Evolutionary conservation across 1,140 invertebrate species (phyloP).

Genomic region (Apis dorsata): DNA sequence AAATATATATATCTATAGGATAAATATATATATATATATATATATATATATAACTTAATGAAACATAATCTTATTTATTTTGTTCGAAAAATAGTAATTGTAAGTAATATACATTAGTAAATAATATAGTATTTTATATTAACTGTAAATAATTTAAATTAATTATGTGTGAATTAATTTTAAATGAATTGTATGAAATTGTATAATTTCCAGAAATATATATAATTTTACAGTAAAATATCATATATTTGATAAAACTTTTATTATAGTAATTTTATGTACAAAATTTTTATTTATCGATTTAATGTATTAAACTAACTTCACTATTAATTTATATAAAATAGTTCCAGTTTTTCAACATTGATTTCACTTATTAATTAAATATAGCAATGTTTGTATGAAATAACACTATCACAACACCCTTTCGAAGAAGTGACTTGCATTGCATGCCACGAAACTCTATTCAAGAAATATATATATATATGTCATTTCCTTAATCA

Average conservation of each 20-base stretch:
- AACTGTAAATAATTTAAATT: no score
- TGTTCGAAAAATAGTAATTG: background rate
- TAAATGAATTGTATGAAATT: background rate
- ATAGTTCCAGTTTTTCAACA: conserved; percentile 31
- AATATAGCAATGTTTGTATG: conserved; percentile 16
- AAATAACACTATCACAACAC: conserved; percentile 27
- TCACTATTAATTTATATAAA: conserved; percentile 24
- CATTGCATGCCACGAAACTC: conserved; percentile 54
- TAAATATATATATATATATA: background rate
- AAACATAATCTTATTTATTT: background rate
- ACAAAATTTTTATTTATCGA: background rate
- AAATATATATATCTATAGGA: no score
- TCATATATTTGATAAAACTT: background rate
- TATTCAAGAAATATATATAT: conserved; percentile 6
- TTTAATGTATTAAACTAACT: conserved; percentile 7
- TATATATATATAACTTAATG: no score
- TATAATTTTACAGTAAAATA: background rate
- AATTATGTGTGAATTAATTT: background rate
- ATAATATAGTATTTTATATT: no score
- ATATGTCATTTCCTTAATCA: conserved; percentile 53
- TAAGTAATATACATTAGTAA: no score
- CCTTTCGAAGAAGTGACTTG: conserved; percentile 50
- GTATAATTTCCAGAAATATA: background rate
- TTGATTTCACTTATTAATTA: conserved; percentile 46
- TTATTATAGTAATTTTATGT: background rate